Evolutionary conservation across 1,140 invertebrate species (phyloP).

Genomic region (Venustaconcha ellipsiformis): DNA sequence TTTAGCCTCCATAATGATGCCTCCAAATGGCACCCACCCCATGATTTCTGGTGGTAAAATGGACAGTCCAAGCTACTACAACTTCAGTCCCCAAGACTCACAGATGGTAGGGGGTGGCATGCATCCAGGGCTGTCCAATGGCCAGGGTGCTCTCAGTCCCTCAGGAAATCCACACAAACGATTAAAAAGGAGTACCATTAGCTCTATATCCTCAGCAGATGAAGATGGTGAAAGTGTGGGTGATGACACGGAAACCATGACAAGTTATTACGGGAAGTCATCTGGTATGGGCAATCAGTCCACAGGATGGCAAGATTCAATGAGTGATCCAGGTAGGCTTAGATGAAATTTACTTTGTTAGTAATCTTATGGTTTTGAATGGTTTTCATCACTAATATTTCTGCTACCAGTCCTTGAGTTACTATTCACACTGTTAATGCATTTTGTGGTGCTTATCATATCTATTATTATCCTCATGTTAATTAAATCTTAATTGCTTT

Average conservation of each 20-base stretch:
- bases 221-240: slow-evolving; percentile 71
- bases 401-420: too few relatives aligned
- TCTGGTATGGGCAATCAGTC: slow-evolving; percentile 72
- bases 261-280: slow-evolving; percentile 75
- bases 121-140: slow-evolving; percentile 61
- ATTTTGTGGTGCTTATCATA: too few relatives aligned
- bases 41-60: slow-evolving; percentile 74
- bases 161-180: slow-evolving; percentile 71
- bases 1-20: slow-evolving; percentile 94
- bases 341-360: too few relatives aligned
- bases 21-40: slow-evolving; percentile 78
- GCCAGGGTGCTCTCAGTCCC: slow-evolving; percentile 59
- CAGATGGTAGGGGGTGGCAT: slow-evolving; percentile 47
- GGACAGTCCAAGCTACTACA: slow-evolving; percentile 93
- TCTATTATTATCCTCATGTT: too few relatives aligned
- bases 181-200: slow-evolving; percentile 69
- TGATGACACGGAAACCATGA: slow-evolving; percentile 67
- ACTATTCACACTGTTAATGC: too few relatives aligned
- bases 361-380: too few relatives aligned
- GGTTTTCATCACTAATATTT: too few relatives aligned
- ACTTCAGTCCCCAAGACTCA: slow-evolving; percentile 82
- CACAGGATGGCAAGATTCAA: slow-evolving; percentile 73
- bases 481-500: too few relatives aligned
- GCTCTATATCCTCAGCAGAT: slow-evolving; percentile 73
- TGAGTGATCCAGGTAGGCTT: slow-evolving; percentile 55